Base-by-base conservation (phyloP, 2,888 invertebrate species). In the Apamea crenata region DNA sequence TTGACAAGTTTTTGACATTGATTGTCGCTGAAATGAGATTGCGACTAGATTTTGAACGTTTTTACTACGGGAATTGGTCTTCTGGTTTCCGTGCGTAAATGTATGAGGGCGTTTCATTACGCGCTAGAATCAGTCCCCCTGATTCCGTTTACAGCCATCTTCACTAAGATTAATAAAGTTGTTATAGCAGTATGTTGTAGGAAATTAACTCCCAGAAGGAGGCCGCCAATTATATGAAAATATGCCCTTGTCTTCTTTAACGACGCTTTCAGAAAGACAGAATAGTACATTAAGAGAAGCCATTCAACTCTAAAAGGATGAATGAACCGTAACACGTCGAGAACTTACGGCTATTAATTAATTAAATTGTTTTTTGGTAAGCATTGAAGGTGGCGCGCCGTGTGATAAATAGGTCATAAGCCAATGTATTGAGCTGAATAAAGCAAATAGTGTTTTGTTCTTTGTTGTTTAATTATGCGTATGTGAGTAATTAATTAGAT, bases 231-330 rank as follows among this genome's bases (percentile, higher is more conserved):
- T 36, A 67, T 29, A 25, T 67, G 63, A 32, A 80, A 44, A 67
- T 36, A 67, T 82, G n/a, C 6, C 14, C 29, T 10, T 47, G 16
- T 32, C 40, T 10, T 25, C 25, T n/a, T 44, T 32, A n/a, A 65
- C 16, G 47, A 29, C 67, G n/a, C 25, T 53, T 3, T 2, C 29
- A 47, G 53, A 56, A 44, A 21, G 25, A 32, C n/a, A 40, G 10
- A 47, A 67, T 5, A 32, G 6, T 59, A 68, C 32, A 68, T 63
- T 66, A 67, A 56, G n/a, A 44, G 16, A 32, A 77, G 16, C 25
- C 14, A 63, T 69, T 75, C 50, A 83, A 70, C 61, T 70, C 65
- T 74, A 16, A 77, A 83, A 83, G 82, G 81, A 85, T 84, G 61
- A 84, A 85, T 76, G 68, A 56, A 40, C 53, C 68, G 67, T 69